Evolutionary conservation across 2,113 vertebrate species (phyloP).

Genomic region (Centropristis striata): DNA sequence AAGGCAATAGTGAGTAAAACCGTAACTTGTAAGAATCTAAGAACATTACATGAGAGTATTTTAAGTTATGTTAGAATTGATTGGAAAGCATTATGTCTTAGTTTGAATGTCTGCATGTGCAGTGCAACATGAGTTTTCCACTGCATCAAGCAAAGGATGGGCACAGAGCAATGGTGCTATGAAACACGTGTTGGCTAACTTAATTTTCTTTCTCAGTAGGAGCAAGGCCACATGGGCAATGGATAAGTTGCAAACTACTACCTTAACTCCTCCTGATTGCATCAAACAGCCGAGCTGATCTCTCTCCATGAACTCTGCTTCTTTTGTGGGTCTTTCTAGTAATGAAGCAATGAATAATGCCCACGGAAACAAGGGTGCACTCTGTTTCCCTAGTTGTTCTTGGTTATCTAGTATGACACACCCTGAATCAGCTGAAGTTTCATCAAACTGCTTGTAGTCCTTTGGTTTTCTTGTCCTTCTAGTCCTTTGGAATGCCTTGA

Average conservation of each 20-base stretch:
- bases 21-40: not conserved
- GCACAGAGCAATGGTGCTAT: no score
- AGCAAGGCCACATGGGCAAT: not conserved
- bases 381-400: not conserved
- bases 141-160: no score
- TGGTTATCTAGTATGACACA: not conserved
- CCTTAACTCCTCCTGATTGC: not conserved
- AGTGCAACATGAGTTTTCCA: not conserved
- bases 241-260: not conserved
- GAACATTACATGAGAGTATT: not conserved
- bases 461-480: constrained; percentile 5
- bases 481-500: not conserved
- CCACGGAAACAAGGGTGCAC: not conserved
- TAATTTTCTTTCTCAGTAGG: not conserved
- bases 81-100: no score
- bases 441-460: not conserved
- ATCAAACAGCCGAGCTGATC: not conserved
- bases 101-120: not conserved
- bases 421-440: not conserved
- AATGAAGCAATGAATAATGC: not conserved
- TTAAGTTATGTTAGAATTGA: no score
- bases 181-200: not conserved
- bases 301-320: not conserved
- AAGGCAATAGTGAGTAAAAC: not conserved
- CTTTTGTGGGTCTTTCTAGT: not conserved